A percentile compares a stretch with the other conserved stretches of the same genome.
phyloP scores from a whole-genome alignment of 2,797 vertebrate genomes.

The Mormyrus hasselquistii region DNA sequence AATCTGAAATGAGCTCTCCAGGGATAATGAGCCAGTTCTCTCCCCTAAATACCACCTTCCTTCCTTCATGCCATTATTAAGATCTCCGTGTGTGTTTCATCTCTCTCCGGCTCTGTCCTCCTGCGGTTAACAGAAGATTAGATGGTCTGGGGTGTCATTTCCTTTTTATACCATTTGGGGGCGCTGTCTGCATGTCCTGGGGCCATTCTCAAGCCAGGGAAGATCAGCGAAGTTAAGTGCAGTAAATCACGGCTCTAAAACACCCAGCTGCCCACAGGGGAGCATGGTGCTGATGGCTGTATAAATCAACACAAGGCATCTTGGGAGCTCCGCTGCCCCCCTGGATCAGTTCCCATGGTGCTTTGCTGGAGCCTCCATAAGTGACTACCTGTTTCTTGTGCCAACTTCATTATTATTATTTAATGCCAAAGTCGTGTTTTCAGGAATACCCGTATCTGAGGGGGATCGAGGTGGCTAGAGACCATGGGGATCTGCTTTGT shows the following conservation, averaged over 20 bases:
- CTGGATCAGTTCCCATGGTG: background rate
- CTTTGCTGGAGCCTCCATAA: background rate
- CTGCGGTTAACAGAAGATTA: constrained; percentile 30
- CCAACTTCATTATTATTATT: background rate
- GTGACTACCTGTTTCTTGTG: background rate
- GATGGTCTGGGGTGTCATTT: constrained; percentile 41
- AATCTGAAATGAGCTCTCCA: background rate
- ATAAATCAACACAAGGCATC: constrained; percentile 45
- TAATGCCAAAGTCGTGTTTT: background rate
- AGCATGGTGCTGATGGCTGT: constrained; percentile 45
- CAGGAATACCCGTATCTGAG: background rate
- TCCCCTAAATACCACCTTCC: background rate
- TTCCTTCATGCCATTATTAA: background rate
- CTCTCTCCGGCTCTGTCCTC: constrained; percentile 36
- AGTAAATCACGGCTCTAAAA: constrained; percentile 51
- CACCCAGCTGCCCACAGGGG: constrained; percentile 54
- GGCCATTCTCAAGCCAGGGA: constrained; percentile 36
- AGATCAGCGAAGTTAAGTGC: constrained; percentile 49
- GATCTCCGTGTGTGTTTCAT: background rate
- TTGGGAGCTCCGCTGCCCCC: background rate
- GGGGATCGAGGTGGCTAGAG: background rate
- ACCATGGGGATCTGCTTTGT: background rate
- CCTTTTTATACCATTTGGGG: constrained; percentile 44
- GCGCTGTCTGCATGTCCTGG: constrained; percentile 42
- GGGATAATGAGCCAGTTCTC: background rate